phyloP scores from a whole-genome alignment of 1,140 invertebrate genomes.

The Heliconius himera region DNA sequence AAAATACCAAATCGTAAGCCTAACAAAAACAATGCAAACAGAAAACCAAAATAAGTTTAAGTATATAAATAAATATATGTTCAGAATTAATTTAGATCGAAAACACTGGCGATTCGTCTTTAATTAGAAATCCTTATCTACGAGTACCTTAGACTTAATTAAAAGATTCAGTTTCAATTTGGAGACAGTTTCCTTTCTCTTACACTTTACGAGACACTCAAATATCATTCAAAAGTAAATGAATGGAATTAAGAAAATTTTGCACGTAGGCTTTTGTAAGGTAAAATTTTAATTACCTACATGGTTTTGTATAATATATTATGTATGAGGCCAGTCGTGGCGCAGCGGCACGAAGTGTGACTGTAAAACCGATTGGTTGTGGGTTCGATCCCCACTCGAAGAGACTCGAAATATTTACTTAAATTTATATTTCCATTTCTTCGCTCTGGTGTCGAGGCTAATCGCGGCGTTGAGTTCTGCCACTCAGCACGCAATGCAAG shows the following conservation, averaged over 20 bases:
- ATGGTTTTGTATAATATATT: neutral
- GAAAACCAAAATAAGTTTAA: neutral
- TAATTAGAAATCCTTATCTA: constrained; percentile 26
- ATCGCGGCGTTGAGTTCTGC: too few species aligned
- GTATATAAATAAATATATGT: neutral
- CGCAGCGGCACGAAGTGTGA: too few species aligned
- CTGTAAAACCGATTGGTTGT: too few species aligned
- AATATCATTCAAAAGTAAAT: constrained; percentile 4
- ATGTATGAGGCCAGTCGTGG: too few species aligned
- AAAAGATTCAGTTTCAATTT: constrained; percentile 30
- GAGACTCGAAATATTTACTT: too few species aligned
- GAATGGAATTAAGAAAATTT: neutral
- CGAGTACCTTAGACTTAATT: constrained; percentile 21
- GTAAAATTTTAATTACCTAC: neutral
- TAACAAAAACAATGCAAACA: neutral
- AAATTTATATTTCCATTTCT: too few species aligned
- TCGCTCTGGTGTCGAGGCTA: too few species aligned
- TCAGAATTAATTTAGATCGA: constrained; percentile 26
- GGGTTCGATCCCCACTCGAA: too few species aligned
- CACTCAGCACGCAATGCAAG: too few species aligned
- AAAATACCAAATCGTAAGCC: neutral
- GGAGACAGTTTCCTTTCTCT: constrained; percentile 20
- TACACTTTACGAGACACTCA: constrained; percentile 18
- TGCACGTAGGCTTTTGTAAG: neutral
- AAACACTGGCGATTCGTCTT: constrained; percentile 17